phyloP scores from a whole-genome alignment of 2,888 invertebrate species.

The Norana najaformis region DNA sequence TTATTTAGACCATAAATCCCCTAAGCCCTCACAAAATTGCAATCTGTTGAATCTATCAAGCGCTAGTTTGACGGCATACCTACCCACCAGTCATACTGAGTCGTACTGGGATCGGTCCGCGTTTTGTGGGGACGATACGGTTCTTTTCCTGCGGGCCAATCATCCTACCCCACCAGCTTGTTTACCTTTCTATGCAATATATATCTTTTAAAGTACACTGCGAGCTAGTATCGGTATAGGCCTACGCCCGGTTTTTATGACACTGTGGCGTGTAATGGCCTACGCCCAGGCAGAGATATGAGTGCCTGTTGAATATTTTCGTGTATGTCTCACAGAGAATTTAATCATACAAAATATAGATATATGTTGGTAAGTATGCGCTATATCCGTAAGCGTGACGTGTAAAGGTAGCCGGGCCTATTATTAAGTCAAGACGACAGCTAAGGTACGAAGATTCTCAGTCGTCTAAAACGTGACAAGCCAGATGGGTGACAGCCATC shows the following conservation, averaged over 20 bases:
- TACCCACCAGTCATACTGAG: neutral
- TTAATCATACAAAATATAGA: neutral
- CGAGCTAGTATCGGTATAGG: neutral
- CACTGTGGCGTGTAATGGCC: too few species aligned
- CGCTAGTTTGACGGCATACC: neutral
- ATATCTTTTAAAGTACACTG: neutral
- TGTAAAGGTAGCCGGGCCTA: neutral
- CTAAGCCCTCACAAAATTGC: neutral
- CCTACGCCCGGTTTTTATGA: neutral
- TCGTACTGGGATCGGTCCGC: neutral
- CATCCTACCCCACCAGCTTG: neutral
- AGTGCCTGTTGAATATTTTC: neutral
- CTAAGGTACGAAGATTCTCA: neutral
- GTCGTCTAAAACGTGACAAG: neutral
- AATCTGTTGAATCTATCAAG: neutral
- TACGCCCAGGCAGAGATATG: neutral
- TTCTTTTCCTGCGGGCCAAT: neutral
- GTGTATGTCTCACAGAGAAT: neutral
- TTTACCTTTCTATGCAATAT: neutral
- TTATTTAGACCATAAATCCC: neutral
- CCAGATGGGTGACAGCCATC: neutral
- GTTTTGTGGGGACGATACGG: too few species aligned
- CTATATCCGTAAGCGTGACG: too few species aligned
- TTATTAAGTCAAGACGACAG: neutral
- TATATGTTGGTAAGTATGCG: neutral